Evolutionary conservation across 2,797 vertebrate genomes (phyloP).

Genomic region (Peromyscus melanophrys): DNA sequence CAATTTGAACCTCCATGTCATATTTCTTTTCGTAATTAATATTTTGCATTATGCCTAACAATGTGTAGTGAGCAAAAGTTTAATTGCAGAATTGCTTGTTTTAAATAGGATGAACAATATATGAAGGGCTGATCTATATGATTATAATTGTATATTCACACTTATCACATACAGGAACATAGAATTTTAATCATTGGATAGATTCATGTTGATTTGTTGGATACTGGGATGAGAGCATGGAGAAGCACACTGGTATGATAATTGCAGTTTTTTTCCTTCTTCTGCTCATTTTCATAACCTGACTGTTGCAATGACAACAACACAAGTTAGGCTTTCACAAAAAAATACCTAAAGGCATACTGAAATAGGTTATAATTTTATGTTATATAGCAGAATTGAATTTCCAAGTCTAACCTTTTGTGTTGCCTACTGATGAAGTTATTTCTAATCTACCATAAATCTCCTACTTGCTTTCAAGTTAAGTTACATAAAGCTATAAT

Average conservation of each 20-base stretch:
- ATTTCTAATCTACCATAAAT: not conserved
- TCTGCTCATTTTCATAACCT: not conserved
- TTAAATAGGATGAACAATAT: not conserved
- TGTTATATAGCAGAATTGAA: not conserved
- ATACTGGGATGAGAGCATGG: not conserved
- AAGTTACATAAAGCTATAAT: not conserved
- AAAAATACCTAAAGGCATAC: not conserved
- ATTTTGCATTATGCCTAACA: not conserved
- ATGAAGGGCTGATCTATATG: not conserved
- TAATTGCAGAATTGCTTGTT: not conserved
- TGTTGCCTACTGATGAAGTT: not conserved
- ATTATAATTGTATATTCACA: not conserved
- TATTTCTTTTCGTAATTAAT: not conserved
- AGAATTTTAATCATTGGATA: not conserved
- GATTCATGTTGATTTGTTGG: not conserved
- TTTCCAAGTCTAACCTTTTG: not conserved
- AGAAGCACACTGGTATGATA: not conserved
- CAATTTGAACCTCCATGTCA: not conserved
- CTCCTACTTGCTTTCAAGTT: not conserved
- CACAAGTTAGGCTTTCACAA: not conserved
- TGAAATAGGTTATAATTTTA: not conserved
- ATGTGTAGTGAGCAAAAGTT: not conserved
- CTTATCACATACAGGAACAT: not conserved
- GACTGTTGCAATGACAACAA: not conserved
- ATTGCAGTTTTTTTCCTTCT: not conserved